Conservation (phyloP, 2,113 vertebrate genomes). For the Phoxinus phoxinus region DNA sequence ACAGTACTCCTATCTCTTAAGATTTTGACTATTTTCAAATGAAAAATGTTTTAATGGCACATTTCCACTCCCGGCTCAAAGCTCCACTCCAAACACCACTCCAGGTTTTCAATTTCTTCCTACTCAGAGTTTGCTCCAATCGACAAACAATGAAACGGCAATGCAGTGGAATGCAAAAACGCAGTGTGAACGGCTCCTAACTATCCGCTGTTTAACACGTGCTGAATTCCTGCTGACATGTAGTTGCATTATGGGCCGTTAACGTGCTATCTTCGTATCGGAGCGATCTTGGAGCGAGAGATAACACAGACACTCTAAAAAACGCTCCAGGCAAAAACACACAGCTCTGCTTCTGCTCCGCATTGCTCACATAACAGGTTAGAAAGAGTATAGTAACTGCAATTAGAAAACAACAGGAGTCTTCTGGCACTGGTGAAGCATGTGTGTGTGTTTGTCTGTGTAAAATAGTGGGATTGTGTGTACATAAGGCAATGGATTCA, state of each 20-base stretch:
- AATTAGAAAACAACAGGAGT: slow-evolving; percentile 1
- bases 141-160: not conserved
- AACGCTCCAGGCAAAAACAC: not conserved
- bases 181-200: not conserved
- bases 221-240: not conserved
- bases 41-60: not conserved
- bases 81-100: not conserved
- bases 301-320: not conserved
- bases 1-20: not conserved
- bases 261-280: not conserved
- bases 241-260: not conserved
- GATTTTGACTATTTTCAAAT: not conserved
- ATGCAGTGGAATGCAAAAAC: not conserved
- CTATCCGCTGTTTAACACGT: not conserved
- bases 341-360: slow-evolving; percentile 8
- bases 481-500: slow-evolving; percentile 11
- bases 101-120: not conserved
- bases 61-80: not conserved
- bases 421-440: not conserved
- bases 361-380: not conserved
- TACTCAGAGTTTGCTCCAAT: not conserved
- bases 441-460: slow-evolving; percentile 21
- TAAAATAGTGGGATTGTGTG: slow-evolving; percentile 15
- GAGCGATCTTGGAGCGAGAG: not conserved
- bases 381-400: not conserved